These are phyloP conservation scores for Vulpes lagopus DNA, from an alignment of 2,113 vertebrate genomes.

Conservation along the genomic window DNA sequence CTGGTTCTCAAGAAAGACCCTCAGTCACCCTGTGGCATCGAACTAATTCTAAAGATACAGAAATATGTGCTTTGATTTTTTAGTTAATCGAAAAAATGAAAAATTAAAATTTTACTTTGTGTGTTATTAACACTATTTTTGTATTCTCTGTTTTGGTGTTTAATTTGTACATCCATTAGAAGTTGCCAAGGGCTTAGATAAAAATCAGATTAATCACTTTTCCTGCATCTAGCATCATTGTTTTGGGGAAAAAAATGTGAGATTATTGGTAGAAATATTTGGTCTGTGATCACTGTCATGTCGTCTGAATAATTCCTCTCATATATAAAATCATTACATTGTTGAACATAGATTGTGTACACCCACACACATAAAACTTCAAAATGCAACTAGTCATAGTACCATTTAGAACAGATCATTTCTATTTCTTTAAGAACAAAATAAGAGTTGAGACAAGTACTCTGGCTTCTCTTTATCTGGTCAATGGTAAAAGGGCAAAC, in stretches of 20 bases:
- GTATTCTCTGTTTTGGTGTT: conserved; percentile 2
- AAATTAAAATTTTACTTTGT: conserved; percentile 47
- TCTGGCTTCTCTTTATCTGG: conserved; percentile 63
- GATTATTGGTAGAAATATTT: conserved; percentile 11
- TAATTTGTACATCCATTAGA: conserved; percentile 24
- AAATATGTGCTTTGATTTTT: conserved; percentile 32
- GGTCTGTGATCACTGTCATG: background rate
- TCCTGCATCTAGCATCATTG: background rate
- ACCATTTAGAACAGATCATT: conserved; percentile 35
- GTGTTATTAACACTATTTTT: conserved; percentile 24
- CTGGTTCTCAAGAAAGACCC: conserved; percentile 16
- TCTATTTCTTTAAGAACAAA: conserved; percentile 47
- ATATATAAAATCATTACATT: background rate
- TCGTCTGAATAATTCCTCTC: conserved; percentile 32
- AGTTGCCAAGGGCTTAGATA: background rate
- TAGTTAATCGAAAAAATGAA: conserved; percentile 11
- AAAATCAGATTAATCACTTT: background rate
- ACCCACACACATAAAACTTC: background rate
- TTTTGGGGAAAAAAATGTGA: conserved; percentile 2
- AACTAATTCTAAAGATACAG: conserved; percentile 26
- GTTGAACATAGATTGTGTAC: background rate
- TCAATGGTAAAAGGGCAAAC: conserved; percentile 77
- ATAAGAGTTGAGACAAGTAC: conserved; percentile 55
- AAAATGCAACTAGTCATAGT: conserved; percentile 27
- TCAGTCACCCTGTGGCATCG: background rate